phyloP scores from a whole-genome alignment of 1,140 invertebrate species.

The Sarcophaga bullata region DNA sequence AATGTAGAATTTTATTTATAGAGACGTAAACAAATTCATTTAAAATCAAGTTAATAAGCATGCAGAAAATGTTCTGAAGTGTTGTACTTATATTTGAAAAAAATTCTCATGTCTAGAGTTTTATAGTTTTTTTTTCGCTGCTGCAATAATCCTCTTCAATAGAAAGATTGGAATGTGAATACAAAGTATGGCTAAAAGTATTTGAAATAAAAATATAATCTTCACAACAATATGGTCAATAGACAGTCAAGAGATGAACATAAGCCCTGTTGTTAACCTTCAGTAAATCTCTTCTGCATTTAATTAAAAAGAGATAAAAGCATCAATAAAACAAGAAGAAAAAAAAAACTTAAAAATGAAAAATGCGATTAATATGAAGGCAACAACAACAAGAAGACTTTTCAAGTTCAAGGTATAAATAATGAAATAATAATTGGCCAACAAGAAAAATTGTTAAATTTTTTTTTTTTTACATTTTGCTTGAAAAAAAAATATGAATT shows the following conservation, averaged over 20 bases:
- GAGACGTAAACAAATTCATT: too few species aligned
- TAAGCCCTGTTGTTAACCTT: neutral
- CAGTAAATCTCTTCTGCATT: neutral
- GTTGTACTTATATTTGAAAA: too few species aligned
- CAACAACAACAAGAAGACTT: neutral
- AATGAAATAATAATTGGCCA: neutral
- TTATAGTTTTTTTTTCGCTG: too few species aligned
- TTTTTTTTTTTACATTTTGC: neutral
- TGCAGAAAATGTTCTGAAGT: too few species aligned
- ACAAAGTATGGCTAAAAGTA: neutral
- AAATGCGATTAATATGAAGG: neutral
- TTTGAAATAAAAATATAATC: neutral
- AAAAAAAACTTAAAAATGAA: neutral
- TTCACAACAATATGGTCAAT: neutral
- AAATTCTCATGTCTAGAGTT: too few species aligned
- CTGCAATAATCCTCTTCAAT: too few species aligned
- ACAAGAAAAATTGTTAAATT: neutral
- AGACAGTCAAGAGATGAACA: neutral
- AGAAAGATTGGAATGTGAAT: too few species aligned
- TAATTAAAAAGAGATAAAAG: neutral
- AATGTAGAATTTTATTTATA: too few species aligned
- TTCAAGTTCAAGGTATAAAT: conserved; percentile 14
- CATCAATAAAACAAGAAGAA: neutral
- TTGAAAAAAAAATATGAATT: neutral
- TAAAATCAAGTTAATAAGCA: too few species aligned